Evolutionary conservation across 2,113 vertebrate species (phyloP).

Genomic region (Pachyramphus minor): DNA sequence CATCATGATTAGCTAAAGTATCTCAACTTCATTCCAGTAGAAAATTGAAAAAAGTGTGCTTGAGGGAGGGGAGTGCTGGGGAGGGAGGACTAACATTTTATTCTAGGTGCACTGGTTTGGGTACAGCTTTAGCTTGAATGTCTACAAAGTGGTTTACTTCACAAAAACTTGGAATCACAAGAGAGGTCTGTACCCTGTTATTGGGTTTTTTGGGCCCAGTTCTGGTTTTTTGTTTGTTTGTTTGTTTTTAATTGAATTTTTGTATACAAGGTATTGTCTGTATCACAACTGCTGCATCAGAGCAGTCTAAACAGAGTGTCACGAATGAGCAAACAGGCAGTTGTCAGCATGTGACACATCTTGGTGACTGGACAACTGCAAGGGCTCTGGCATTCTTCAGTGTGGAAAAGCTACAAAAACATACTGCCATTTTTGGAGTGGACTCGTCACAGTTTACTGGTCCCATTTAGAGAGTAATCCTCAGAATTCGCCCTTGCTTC

Average conservation of each 20-base stretch:
- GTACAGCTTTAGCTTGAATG: background rate
- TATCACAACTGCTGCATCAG: background rate
- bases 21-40: conserved; percentile 26
- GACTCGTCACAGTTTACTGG: conserved; percentile 25
- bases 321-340: background rate
- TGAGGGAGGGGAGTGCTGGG: background rate
- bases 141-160: conserved; percentile 1
- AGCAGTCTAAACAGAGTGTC: background rate
- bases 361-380: background rate
- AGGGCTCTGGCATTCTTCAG: background rate
- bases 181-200: background rate
- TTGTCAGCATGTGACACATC: background rate
- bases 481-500: conserved; percentile 44
- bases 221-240: background rate
- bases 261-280: background rate
- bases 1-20: background rate
- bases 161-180: background rate
- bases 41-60: background rate
- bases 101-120: conserved; percentile 14
- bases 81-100: background rate
- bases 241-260: background rate
- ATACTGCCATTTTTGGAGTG: background rate
- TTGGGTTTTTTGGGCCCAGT: background rate
- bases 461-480: conserved; percentile 20
- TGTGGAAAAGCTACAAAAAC: conserved; percentile 1